Evolutionary conservation across 2,888 invertebrate genomes (phyloP), one percentile per base, ranked within the genome.

Genomic region (Lepidocyrtoides sp.): DNA sequence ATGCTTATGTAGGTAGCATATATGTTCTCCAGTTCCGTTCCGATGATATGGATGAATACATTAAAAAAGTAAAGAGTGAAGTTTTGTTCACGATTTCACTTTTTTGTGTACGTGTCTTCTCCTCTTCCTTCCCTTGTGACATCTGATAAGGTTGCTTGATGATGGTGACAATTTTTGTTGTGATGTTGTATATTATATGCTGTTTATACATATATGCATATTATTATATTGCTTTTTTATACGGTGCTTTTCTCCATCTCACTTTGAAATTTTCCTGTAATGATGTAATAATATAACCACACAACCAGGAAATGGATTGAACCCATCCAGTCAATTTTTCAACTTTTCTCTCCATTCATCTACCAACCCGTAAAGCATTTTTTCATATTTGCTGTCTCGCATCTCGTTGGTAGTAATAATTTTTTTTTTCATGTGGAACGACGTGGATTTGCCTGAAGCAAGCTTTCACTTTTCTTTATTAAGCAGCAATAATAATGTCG

Each of bases 231-330:
- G 82, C 83, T 83, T 85, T 23, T 29, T 26, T 57, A 51, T 54
- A 66, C n/a, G n/a, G n/a, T 26, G 72, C 60, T 36, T 51, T 60
- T 69, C 63, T 88, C 32, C 72, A 7, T 17, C 8, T 44, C 72
- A 72, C 88, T 83, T 89, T 89, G 60, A 89, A 88, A 83, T 89
- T 88, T 82, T 32, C 75, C 32, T 57, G 89, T 89, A 89, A 89
- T 89, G 83, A 89, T 89, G 89, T 89, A 89, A 89, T 89, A 89
- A 89, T 83, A 63, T 89, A 89, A 75, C 75, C 89, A 89, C 83
- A 83, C 83, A 89, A 48, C 83, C 89, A 89, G 89, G 89, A 89
- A 89, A 89, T 89, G 83, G 89, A 89, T 89, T 89, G 83, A 89
- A 83, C 89, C 48, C 89, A 89, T 14, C 83, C 69, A 89, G 89